Base-by-base conservation (phyloP, 2,888 invertebrate species). In the Amaurobius ferox region DNA sequence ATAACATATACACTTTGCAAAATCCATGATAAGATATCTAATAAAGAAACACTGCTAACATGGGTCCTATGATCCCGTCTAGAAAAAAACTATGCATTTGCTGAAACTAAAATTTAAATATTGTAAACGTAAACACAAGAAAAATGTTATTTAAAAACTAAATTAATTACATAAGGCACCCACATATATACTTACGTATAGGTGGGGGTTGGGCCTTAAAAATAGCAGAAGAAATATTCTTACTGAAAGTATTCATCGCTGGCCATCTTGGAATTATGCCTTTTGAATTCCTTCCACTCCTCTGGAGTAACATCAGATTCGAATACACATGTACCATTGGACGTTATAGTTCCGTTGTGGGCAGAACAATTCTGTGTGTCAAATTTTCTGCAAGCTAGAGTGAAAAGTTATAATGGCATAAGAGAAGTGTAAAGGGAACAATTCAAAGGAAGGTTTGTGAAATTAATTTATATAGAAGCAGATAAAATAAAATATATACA, bases 231-330 rank as follows among this genome's bases (percentile, higher is more conserved):
- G 71, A 79, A 79, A 55, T 32, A 73, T 64, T 90, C 92, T 91
- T 90, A 92, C 92, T 92, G 92, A 89, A 93, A 93, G 89, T 92
- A 93, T 87, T 93, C 93, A 89, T 93, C 91, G 88, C 92, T 92
- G 16, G 93, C 92, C 90, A 91, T 91, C 86, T 89, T 90, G 71
- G 90, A 89, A 40, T 89, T 89, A 72, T 90, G 90, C 48, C 88
- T 79, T 26, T 89, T 70, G 30, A 90, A 88, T 7, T 87, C 74
- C 0, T 68, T 66, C 89, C 90, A 90, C 6, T 77, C 83, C 1
- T 87, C 89, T 0, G 87, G 71, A 16, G 88, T 88, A 11, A 89
- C 88, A 5, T 88, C 86, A 11, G 79, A 79, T 44, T 88, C 79
- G 16, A 87, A 88, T 32, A 89, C 83, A 88, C 91, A 91, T 0